These are phyloP conservation scores for Tetanocera ferruginea DNA, from an alignment of 2,888 invertebrate genomes.

Conservation along the genomic window DNA sequence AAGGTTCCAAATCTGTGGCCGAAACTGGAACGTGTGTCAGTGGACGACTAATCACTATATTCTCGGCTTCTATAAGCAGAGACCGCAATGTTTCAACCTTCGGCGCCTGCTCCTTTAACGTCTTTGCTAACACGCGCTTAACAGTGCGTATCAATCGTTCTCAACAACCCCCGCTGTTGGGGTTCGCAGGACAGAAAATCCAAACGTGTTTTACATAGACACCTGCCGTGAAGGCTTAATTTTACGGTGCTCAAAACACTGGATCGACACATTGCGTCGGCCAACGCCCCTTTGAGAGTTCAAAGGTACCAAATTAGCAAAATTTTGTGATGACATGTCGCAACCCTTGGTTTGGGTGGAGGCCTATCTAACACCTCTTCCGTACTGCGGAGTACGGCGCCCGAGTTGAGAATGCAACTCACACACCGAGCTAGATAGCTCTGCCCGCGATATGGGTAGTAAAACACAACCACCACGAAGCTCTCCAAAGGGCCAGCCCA, in stretches of 20 bases:
- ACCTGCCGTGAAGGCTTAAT: too few species aligned
- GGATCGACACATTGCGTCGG: neutral
- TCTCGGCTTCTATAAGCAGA: slow-evolving; percentile 39
- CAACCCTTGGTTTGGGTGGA: too few species aligned
- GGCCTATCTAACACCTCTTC: too few species aligned
- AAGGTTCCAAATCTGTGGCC: neutral
- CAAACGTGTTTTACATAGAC: too few species aligned
- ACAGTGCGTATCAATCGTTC: slow-evolving; percentile 41
- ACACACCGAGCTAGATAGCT: too few species aligned
- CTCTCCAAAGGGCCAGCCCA: too few species aligned
- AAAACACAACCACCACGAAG: too few species aligned
- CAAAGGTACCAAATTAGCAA: too few species aligned
- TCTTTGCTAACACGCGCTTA: slow-evolving; percentile 32
- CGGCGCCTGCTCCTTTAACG: slow-evolving; percentile 36
- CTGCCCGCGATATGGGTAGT: too few species aligned
- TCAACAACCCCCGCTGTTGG: slow-evolving; percentile 51
- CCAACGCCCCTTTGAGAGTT: neutral
- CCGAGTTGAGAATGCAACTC: too few species aligned
- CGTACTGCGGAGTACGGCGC: too few species aligned
- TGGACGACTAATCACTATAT: slow-evolving; percentile 37
- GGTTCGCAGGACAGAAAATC: slow-evolving; percentile 38
- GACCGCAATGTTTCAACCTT: slow-evolving; percentile 34
- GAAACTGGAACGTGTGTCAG: slow-evolving; percentile 29
- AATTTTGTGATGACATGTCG: too few species aligned
- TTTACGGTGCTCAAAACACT: slow-evolving; percentile 12